Evolutionary conservation across 2,797 vertebrate genomes (phyloP).

Genomic region (Buphagus erythrorhynchus): DNA sequence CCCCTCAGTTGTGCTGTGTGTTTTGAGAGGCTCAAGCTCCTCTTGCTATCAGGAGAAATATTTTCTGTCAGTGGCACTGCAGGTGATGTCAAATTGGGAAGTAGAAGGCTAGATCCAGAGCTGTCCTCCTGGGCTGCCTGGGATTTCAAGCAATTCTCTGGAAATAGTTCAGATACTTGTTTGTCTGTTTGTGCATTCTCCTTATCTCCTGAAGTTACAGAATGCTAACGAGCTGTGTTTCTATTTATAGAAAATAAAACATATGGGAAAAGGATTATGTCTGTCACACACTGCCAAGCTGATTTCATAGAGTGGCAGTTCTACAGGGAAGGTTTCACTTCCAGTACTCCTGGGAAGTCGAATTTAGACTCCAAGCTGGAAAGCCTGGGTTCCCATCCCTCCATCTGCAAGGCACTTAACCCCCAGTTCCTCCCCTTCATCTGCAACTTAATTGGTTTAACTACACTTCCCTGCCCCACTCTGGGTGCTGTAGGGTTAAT

Average conservation of each 20-base stretch:
- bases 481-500: background rate
- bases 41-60: background rate
- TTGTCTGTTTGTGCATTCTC: conserved; percentile 49
- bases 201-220: conserved; percentile 50
- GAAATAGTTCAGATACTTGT: conserved; percentile 44
- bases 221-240: conserved; percentile 56
- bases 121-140: background rate
- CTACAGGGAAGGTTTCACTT: conserved; percentile 43
- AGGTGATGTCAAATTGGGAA: background rate
- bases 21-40: background rate
- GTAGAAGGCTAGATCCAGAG: background rate
- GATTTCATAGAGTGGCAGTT: conserved; percentile 41
- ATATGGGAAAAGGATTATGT: conserved; percentile 70
- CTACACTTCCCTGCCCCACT: background rate
- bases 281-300: conserved; percentile 65
- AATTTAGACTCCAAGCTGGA: background rate
- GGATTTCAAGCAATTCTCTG: conserved; percentile 26
- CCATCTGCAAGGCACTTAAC: conserved; percentile 13
- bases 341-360: conserved; percentile 35
- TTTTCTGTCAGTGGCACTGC: background rate
- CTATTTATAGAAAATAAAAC: conserved; percentile 68
- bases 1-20: accelerated
- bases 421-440: background rate
- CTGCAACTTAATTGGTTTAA: background rate
- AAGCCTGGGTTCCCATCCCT: conserved; percentile 10